A percentile compares a stretch with the other conserved stretches of the same genome.
phyloP scores from a whole-genome alignment of 2,113 vertebrate genomes.

The Gymnogyps californianus region DNA sequence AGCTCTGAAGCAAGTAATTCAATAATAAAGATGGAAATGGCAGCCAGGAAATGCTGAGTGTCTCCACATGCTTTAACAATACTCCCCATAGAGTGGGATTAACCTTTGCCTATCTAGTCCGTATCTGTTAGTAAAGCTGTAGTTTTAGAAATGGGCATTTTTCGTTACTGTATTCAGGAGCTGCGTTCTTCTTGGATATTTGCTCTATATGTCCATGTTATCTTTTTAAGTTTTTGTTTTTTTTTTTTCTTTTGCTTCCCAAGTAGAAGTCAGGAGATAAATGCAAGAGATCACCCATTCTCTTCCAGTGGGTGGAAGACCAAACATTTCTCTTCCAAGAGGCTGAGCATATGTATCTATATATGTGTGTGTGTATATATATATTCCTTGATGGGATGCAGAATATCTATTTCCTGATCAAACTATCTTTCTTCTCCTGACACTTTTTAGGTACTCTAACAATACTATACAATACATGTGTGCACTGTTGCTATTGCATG shows the following conservation, averaged over 20 bases:
- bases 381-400: background rate
- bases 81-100: background rate
- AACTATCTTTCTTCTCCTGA: background rate
- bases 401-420: background rate
- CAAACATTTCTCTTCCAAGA: background rate
- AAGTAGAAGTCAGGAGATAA: background rate
- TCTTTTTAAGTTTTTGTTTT: background rate
- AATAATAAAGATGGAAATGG: background rate
- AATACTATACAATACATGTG: background rate
- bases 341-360: background rate
- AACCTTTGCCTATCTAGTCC: background rate
- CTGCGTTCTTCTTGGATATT: background rate
- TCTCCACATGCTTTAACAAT: background rate
- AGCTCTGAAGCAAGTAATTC: background rate
- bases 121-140: background rate
- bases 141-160: background rate
- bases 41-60: background rate
- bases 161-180: background rate
- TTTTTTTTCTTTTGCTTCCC: background rate
- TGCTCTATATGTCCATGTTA: background rate
- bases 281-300: background rate
- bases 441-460: background rate
- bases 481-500: background rate
- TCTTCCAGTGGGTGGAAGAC: background rate
- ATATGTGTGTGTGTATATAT: rapidly evolving